These are phyloP conservation scores for Microlaimidae sp. DNA, from an alignment of 2,888 invertebrate species.

Conservation along the genomic window DNA sequence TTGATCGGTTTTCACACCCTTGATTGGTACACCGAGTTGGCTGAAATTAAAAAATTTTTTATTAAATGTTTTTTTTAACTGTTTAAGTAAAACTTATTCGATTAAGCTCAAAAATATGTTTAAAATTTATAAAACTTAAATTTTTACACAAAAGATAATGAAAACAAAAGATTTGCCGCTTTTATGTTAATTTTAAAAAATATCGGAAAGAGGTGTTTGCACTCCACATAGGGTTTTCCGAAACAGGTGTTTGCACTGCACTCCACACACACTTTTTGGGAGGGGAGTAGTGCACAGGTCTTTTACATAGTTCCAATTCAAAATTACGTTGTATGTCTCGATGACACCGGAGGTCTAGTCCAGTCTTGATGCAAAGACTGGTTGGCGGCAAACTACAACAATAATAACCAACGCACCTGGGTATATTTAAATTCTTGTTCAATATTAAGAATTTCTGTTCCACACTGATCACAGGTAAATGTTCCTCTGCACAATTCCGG, in stretches of 20 bases:
- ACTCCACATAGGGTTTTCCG: no score
- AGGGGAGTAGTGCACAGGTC: no score
- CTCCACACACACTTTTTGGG: no score
- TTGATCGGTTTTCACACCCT: conserved; percentile 72
- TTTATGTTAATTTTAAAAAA: no score
- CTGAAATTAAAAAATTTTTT: conserved; percentile 41
- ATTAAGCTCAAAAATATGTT: background rate
- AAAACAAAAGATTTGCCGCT: no score
- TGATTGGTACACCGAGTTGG: conserved; percentile 92
- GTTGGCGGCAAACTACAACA: no score
- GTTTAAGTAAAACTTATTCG: background rate
- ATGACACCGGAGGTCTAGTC: no score
- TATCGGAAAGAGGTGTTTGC: no score
- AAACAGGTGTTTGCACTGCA: no score
- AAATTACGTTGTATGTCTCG: no score
- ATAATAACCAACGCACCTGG: conserved; percentile 44
- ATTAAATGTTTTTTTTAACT: background rate
- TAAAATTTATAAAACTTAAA: background rate
- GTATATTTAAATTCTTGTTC: conserved; percentile 86
- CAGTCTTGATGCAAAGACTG: no score
- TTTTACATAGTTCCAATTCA: no score
- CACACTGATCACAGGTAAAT: conserved; percentile 87
- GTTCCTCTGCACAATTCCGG: conserved; percentile 72
- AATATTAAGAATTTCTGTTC: conserved; percentile 76
- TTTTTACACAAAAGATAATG: background rate